phyloP scores from a whole-genome alignment of 2,797 vertebrate genomes.

The Bucorvus abyssinicus region DNA sequence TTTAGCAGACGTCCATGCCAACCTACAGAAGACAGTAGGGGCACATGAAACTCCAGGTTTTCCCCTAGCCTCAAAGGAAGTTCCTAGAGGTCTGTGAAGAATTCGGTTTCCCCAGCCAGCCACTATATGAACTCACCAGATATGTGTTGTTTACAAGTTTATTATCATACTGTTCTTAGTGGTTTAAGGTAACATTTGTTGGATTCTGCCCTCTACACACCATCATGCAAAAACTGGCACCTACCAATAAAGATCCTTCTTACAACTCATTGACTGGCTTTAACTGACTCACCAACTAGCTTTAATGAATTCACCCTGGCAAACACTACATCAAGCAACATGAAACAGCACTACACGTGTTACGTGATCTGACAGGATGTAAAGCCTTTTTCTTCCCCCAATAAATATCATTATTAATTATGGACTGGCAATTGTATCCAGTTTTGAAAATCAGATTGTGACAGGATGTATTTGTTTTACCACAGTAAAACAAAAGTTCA shows the following conservation, averaged over 20 bases:
- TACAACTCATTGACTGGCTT: background rate
- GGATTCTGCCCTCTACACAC: background rate
- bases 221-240: background rate
- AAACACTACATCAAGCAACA: background rate
- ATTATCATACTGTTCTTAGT: background rate
- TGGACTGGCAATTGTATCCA: background rate
- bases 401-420: background rate
- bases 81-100: background rate
- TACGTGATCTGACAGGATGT: background rate
- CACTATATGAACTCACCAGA: background rate
- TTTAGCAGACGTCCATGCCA: background rate
- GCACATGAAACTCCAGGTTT: rapidly evolving
- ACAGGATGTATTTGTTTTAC: background rate
- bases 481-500: background rate
- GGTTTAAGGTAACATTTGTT: background rate
- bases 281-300: background rate
- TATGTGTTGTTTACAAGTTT: rapidly evolving
- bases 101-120: background rate
- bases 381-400: background rate
- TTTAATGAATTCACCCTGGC: background rate
- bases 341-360: background rate
- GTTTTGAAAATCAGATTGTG: background rate
- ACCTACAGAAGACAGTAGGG: background rate
- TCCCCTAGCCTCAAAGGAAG: background rate
- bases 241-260: background rate